Evolutionary conservation across 2,113 vertebrate genomes (phyloP), one percentile per base, ranked within the genome.

Genomic region (Macrotis lagotis): DNA sequence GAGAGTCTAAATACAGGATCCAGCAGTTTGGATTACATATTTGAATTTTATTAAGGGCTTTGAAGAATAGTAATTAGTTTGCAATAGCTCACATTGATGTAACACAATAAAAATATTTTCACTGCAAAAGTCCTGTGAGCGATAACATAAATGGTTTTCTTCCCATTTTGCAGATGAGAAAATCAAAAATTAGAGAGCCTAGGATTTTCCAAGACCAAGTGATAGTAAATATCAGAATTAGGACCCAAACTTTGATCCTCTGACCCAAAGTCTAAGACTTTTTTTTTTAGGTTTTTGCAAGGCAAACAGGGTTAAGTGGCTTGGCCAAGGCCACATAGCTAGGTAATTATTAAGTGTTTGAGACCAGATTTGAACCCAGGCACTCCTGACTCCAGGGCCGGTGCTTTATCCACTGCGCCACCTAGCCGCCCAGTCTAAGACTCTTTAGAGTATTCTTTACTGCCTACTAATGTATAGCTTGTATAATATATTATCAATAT

Each of bases 11-110:
- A 94, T 91, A 92, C 44, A 48, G 88, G 47, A 9, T 0, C 26
- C 14, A 93, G 92, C 25, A 95, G 31, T 55, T 96, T 95, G n/a
- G 37, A 83, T 83, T 22, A 83, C 44, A 83, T 44, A 44, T 83
- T 83, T 83, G 44, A 83, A 83, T 83, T 44, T 44, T 83, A 83
- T 44, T 83, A 83, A 44, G n/a, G n/a, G n/a, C n/a, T 83, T 83
- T 83, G 66, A 83, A 83, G 66, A 44, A 24, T 44, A 83, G n/a
- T 83, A 83, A 83, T 44, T 83, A 44, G 66, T 83, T 83, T 83
- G 19, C 44, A 44, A 83, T 83, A 83, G 66, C 1, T 44, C n/a
- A 44, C 19, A 24, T 24, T 83, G 16, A 83, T 83, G 66, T 44
- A 83, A n/a, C 37, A 83, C 66, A 44, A 44, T 83, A 83, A 83